Conservation (phyloP, 2,113 vertebrate genomes). For the Prietella phreatophila region DNA sequence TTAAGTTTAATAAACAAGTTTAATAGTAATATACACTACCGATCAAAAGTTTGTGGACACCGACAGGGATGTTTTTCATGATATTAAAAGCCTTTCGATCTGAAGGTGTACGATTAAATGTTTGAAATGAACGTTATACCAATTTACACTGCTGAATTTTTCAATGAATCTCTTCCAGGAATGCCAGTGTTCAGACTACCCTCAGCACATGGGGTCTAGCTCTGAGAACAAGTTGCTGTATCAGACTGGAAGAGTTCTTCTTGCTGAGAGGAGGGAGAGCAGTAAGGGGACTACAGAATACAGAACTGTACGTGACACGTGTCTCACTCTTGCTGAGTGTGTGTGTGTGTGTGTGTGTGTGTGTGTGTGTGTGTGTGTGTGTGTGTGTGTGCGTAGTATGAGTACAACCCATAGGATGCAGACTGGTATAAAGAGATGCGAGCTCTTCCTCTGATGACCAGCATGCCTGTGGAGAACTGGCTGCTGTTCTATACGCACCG, state of each 20-base stretch:
- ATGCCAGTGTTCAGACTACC: constrained; percentile 78
- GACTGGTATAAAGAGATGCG: constrained; percentile 89
- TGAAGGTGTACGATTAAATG: too few species aligned
- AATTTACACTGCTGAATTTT: background rate
- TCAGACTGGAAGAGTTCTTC: constrained; percentile 81
- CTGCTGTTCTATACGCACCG: constrained; percentile 77
- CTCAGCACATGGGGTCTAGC: constrained; percentile 84
- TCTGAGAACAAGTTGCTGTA: constrained; percentile 84
- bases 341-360: background rate
- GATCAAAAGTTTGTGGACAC: too few species aligned
- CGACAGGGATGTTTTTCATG: too few species aligned
- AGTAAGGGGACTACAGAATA: constrained; percentile 63
- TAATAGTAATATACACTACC: too few species aligned
- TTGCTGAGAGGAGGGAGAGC: constrained; percentile 75
- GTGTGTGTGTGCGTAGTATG: constrained; percentile 68
- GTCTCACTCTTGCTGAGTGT: background rate
- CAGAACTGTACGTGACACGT: background rate
- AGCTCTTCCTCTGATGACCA: constrained; percentile 74
- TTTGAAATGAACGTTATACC: background rate
- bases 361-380: too few species aligned
- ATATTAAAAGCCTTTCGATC: too few species aligned
- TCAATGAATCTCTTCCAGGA: constrained; percentile 70
- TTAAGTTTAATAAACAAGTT: too few species aligned
- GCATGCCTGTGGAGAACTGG: constrained; percentile 81
- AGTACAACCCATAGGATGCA: constrained; percentile 78